A percentile compares a stretch with the other conserved stretches of the same genome.
Conservation (phyloP, 2,888 invertebrate species). For the Aphidius colemani region DNA sequence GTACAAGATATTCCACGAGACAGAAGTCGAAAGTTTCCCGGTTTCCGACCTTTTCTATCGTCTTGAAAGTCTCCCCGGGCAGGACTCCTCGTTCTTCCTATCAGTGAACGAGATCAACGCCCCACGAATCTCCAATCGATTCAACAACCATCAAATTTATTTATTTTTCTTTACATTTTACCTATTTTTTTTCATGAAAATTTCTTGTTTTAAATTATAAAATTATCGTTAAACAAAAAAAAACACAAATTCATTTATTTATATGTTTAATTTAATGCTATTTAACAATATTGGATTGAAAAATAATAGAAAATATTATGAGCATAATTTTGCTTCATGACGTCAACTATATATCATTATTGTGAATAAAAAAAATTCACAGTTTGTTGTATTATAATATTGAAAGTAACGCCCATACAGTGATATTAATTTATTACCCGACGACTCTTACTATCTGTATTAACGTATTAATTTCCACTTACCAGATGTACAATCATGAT, state of each 20-base stretch:
- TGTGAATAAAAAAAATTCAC: too few species aligned
- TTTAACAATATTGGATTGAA: too few species aligned
- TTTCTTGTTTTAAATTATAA: background rate
- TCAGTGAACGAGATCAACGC: slow-evolving; percentile 19
- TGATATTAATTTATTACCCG: slow-evolving; percentile 38
- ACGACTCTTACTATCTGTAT: slow-evolving; percentile 33
- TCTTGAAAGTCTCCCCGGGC: slow-evolving; percentile 9
- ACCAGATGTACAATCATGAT: slow-evolving; percentile 29
- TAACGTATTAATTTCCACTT: slow-evolving; percentile 39
- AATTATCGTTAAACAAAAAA: background rate
- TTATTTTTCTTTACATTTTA: too few species aligned
- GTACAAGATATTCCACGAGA: background rate
- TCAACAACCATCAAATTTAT: background rate
- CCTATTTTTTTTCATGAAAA: background rate
- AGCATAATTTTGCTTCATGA: too few species aligned
- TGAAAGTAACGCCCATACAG: slow-evolving; percentile 36
- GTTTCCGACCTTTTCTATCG: slow-evolving; percentile 28
- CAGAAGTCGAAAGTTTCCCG: slow-evolving; percentile 32
- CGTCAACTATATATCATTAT: too few species aligned
- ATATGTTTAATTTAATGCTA: too few species aligned
- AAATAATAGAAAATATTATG: too few species aligned
- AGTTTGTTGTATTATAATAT: too few species aligned
- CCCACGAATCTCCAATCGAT: background rate
- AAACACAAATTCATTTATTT: background rate
- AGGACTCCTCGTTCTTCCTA: slow-evolving; percentile 3